phyloP scores from a whole-genome alignment of 35 echinoderm and acorn worm species.

The Diadema setosum region DNA sequence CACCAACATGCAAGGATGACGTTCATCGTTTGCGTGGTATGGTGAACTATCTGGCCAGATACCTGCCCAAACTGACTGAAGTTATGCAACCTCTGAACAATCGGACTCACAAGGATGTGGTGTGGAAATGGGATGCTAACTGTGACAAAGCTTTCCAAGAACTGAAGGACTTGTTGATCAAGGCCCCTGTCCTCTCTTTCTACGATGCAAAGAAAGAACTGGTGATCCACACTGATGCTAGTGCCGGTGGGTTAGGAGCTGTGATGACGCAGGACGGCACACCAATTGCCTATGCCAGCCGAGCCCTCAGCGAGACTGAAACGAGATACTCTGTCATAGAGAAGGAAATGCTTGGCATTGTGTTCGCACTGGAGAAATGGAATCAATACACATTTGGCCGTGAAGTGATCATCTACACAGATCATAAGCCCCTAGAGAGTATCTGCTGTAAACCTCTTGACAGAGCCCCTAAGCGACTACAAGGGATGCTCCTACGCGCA shows the following conservation, averaged over 20 bases:
- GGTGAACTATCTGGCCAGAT: conserved; percentile 46
- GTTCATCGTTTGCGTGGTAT: too few relatives aligned
- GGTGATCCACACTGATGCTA: conserved; percentile 35
- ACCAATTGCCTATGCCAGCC: not conserved
- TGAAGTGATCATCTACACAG: not conserved
- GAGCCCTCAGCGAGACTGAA: not conserved
- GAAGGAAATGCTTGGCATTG: conserved; percentile 47
- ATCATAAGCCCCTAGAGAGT: conserved; percentile 13
- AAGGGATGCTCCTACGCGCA: too few relatives aligned
- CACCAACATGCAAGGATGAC: conserved; percentile 13
- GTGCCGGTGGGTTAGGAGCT: not conserved
- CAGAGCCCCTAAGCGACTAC: conserved; percentile 25
- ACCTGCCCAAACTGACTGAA: conserved; percentile 12
- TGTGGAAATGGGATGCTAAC: not conserved
- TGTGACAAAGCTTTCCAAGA: not conserved
- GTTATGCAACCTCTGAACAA: not conserved
- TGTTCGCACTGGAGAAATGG: too few relatives aligned
- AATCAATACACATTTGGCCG: conserved; percentile 21
- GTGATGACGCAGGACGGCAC: not conserved
- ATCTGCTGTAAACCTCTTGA: not conserved
- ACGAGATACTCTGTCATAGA: conserved; percentile 16
- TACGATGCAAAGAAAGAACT: too few relatives aligned
- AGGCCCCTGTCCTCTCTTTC: conserved; percentile 21
- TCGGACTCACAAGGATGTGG: not conserved
- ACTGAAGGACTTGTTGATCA: conserved; percentile 33